Conservation (phyloP, 53 echinoderm and acorn worm species). For the Astropecten irregularis region DNA sequence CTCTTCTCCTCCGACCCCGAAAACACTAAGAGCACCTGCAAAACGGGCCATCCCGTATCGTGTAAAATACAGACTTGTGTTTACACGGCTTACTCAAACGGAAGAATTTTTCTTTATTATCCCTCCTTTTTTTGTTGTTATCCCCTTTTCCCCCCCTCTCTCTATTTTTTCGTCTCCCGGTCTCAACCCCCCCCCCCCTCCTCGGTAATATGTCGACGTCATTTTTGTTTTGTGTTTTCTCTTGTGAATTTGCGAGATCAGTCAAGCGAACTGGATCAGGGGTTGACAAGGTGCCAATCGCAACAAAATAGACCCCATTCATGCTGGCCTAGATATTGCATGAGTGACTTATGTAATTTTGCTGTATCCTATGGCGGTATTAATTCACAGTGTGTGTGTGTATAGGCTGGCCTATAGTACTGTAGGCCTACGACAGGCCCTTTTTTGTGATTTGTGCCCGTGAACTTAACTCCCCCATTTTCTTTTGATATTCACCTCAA, state of each 20-base stretch:
- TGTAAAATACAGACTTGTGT: slow-evolving; percentile 7
- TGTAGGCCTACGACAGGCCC: background rate
- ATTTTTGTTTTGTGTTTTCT: background rate
- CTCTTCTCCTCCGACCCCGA: background rate
- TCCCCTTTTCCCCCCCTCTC: background rate
- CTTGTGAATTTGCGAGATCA: slow-evolving; percentile 8
- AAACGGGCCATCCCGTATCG: slow-evolving; percentile 2
- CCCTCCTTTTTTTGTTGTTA: background rate
- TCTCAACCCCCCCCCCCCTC: background rate
- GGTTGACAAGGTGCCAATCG: slow-evolving; percentile 20
- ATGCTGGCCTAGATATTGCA: slow-evolving; percentile 53
- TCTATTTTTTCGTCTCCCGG: too few species aligned
- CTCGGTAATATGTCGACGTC: slow-evolving; percentile 8
- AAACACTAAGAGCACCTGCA: slow-evolving; percentile 34
- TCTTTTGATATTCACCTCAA: background rate
- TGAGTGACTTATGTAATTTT: slow-evolving; percentile 57
- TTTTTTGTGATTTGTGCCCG: background rate
- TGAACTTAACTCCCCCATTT: background rate
- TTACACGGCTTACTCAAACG: slow-evolving; percentile 47
- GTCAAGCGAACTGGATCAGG: slow-evolving; percentile 50
- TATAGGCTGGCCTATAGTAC: background rate
- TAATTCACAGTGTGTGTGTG: background rate
- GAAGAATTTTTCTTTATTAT: slow-evolving; percentile 15
- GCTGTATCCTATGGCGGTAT: slow-evolving; percentile 29
- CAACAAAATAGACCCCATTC: slow-evolving; percentile 18